phyloP scores from a whole-genome alignment of 2,797 vertebrate genomes.

The Pseudochromis fuscus region DNA sequence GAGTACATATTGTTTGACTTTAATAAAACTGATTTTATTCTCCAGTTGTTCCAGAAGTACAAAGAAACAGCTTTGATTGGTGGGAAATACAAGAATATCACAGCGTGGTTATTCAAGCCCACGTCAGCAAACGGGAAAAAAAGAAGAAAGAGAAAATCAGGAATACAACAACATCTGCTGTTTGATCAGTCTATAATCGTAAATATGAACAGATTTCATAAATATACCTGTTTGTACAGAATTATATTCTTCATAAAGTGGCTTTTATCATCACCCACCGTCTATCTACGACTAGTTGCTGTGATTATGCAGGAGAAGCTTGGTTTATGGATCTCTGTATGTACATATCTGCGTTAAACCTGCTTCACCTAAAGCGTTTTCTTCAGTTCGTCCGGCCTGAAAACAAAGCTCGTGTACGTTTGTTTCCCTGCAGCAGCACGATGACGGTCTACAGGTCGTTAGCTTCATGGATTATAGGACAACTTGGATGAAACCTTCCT shows the following conservation, averaged over 20 bases:
- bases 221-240: constrained; percentile 75
- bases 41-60: constrained; percentile 45
- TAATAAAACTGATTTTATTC: constrained; percentile 56
- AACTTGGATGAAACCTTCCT: constrained; percentile 31
- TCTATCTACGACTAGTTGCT: constrained; percentile 39
- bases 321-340: constrained; percentile 51
- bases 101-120: constrained; percentile 25
- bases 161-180: constrained; percentile 31
- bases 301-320: constrained; percentile 48
- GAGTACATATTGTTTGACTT: constrained; percentile 42
- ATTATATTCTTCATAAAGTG: constrained; percentile 69
- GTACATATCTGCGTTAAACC: constrained; percentile 56
- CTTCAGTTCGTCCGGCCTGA: constrained; percentile 61
- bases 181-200: constrained; percentile 41
- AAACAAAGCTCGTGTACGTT: constrained; percentile 55
- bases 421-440: constrained; percentile 53
- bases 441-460: constrained; percentile 21
- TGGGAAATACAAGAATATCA: constrained; percentile 10
- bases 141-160: constrained; percentile 11
- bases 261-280: constrained; percentile 40
- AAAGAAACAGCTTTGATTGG: constrained; percentile 33
- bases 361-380: constrained; percentile 53
- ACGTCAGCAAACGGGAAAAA: constrained; percentile 11
- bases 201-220: constrained; percentile 70
- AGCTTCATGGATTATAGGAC: constrained; percentile 19